phyloP scores from a whole-genome alignment of 2,797 vertebrate genomes.

The Ceryle rudis region DNA sequence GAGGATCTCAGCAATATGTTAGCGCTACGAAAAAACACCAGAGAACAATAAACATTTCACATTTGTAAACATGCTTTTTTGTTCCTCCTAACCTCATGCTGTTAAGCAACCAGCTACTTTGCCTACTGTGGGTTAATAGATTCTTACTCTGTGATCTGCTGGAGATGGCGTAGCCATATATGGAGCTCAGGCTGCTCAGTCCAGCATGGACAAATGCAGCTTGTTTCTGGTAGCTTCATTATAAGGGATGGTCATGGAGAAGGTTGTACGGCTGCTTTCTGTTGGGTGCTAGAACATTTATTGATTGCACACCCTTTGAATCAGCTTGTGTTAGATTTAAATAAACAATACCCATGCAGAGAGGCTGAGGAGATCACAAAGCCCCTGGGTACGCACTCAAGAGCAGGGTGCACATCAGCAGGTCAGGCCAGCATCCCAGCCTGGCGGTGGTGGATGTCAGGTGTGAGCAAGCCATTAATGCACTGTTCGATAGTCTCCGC shows the following conservation, averaged over 20 bases:
- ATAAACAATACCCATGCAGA: rapidly evolving
- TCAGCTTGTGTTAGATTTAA: not conserved
- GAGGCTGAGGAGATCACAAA: not conserved
- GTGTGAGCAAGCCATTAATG: rapidly evolving
- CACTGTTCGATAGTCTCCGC: rapidly evolving
- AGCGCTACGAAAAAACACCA: not conserved
- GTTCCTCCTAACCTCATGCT: not conserved
- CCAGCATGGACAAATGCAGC: not conserved
- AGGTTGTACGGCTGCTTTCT: not conserved
- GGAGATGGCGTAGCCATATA: not conserved
- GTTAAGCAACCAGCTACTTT: not conserved
- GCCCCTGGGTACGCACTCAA: not conserved
- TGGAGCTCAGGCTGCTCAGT: not conserved
- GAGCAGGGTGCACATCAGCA: not conserved
- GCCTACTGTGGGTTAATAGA: not conserved
- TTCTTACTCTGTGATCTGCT: not conserved
- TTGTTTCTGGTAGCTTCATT: not conserved
- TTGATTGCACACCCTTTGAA: not conserved
- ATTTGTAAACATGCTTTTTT: not conserved
- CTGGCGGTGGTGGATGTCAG: not conserved
- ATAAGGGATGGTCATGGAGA: not conserved
- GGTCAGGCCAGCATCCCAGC: not conserved
- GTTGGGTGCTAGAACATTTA: not conserved
- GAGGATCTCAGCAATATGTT: not conserved
- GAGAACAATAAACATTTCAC: not conserved